phyloP scores from a whole-genome alignment of 1,140 invertebrate genomes.

The Stenopsyche tienmushanensis region DNA sequence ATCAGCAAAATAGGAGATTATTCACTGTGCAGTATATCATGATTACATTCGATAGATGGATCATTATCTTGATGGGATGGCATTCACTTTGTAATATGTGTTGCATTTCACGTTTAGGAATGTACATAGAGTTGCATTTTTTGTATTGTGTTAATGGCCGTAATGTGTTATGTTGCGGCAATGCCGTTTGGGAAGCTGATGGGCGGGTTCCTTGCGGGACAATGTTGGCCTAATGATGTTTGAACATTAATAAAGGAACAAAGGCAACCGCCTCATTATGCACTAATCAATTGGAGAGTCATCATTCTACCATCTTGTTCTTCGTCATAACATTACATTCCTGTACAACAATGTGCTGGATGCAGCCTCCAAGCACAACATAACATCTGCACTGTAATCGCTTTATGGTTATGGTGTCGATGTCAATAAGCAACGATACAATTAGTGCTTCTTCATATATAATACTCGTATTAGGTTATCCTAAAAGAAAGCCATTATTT shows the following conservation, averaged over 20 bases:
- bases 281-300: slow-evolving; percentile 12
- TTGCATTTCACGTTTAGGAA: slow-evolving; percentile 4
- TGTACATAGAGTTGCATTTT: neutral
- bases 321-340: too few relatives aligned
- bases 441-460: too few relatives aligned
- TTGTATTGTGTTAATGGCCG: neutral
- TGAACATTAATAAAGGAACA: slow-evolving; percentile 16
- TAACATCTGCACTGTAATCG: too few relatives aligned
- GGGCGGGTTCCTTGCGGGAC: slow-evolving; percentile 6
- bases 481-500: too few relatives aligned
- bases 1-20: neutral
- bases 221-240: slow-evolving; percentile 21
- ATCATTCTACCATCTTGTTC: neutral
- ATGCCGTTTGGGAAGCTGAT: slow-evolving; percentile 11
- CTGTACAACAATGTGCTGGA: too few relatives aligned
- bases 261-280: slow-evolving; percentile 11
- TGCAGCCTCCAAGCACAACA: too few relatives aligned
- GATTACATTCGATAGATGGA: neutral
- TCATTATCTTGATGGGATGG: neutral
- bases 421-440: too few relatives aligned
- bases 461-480: too few relatives aligned
- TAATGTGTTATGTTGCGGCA: neutral
- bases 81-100: neutral
- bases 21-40: neutral
- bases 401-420: too few relatives aligned